Evolutionary conservation across 2,113 vertebrate species (phyloP).

Genomic region (Protobothrops mucrosquamatus): DNA sequence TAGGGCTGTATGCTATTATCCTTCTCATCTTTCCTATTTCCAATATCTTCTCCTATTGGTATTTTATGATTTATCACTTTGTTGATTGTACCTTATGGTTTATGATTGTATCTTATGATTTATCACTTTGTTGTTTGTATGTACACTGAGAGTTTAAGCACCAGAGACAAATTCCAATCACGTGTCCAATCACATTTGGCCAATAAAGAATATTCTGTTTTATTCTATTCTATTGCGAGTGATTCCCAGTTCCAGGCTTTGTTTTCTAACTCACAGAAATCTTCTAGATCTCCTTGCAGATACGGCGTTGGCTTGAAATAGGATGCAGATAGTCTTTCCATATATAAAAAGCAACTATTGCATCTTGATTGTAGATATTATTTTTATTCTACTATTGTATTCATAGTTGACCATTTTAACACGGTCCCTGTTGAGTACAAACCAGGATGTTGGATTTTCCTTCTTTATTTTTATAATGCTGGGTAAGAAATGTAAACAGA

Average conservation of each 20-base stretch:
- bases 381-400: conserved; percentile 35
- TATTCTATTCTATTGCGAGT: background rate
- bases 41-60: background rate
- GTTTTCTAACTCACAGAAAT: background rate
- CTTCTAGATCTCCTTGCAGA: background rate
- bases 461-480: background rate
- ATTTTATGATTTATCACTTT: too few relatives aligned
- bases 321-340: background rate
- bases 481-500: conserved; percentile 19
- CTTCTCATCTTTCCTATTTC: background rate
- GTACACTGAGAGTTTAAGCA: too few relatives aligned
- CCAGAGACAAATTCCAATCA: background rate
- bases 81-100: too few relatives aligned
- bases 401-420: conserved; percentile 42
- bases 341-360: background rate
- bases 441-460: conserved; percentile 19
- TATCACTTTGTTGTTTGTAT: background rate
- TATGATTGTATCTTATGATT: too few relatives aligned
- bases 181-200: background rate
- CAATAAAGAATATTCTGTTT: background rate
- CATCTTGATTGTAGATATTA: conserved; percentile 19
- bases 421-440: conserved; percentile 15
- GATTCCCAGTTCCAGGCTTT: background rate
- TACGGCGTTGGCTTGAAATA: background rate
- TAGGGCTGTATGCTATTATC: background rate